Conservation (phyloP, 1,140 invertebrate genomes). For the Diabrotica undecimpunctata region DNA sequence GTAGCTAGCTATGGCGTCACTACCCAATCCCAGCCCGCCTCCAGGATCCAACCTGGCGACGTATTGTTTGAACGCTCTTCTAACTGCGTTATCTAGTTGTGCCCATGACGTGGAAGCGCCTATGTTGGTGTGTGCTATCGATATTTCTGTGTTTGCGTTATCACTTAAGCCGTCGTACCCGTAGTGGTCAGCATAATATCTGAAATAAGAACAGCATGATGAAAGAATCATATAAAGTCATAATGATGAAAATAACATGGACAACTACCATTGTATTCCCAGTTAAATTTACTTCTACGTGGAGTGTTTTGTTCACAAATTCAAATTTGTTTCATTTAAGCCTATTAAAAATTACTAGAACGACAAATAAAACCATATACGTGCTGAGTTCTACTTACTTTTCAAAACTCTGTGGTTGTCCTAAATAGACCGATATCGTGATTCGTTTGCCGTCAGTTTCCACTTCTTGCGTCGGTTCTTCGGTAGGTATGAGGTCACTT, state of each 20-base stretch:
- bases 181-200: constrained; percentile 52
- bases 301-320: too few species aligned
- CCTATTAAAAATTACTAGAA: too few species aligned
- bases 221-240: neutral
- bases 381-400: constrained; percentile 60
- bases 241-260: too few species aligned
- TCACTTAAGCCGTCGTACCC: constrained; percentile 50
- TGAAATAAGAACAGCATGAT: constrained; percentile 37
- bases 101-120: constrained; percentile 94
- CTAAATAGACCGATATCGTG: constrained; percentile 76
- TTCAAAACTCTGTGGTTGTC: constrained; percentile 73
- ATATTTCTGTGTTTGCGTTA: constrained; percentile 58
- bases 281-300: too few species aligned
- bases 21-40: constrained; percentile 83
- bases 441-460: constrained; percentile 84
- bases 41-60: constrained; percentile 88
- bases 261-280: too few species aligned
- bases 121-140: constrained; percentile 85
- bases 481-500: constrained; percentile 49
- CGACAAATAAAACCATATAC: too few species aligned
- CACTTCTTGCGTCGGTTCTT: constrained; percentile 57
- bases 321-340: too few species aligned
- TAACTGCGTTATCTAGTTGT: constrained; percentile 84
- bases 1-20: constrained; percentile 87
- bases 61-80: constrained; percentile 93